phyloP scores from a whole-genome alignment of 1,140 invertebrate genomes.

The Tachypleus tridentatus region DNA sequence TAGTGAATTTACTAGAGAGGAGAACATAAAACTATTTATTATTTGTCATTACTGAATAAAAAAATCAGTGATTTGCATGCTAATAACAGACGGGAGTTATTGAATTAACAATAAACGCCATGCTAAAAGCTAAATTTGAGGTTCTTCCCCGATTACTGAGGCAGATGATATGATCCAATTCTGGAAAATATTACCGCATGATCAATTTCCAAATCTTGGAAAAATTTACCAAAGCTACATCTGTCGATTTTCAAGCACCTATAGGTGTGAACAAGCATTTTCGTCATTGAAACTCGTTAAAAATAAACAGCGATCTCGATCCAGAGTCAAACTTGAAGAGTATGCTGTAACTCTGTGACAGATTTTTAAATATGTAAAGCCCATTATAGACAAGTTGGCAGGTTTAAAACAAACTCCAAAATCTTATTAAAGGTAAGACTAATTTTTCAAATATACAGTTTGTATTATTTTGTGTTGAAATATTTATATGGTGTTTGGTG shows the following conservation, averaged over 20 bases:
- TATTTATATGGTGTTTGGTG: too few species aligned
- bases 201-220: background rate
- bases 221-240: background rate
- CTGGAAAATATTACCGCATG: conserved; percentile 1
- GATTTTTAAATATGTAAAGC: background rate
- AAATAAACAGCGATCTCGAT: background rate
- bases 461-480: too few species aligned
- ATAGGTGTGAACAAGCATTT: conserved; percentile 6
- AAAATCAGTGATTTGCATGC: background rate
- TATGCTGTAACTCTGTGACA: background rate
- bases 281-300: background rate
- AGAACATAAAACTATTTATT: background rate
- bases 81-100: background rate
- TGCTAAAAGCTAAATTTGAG: background rate
- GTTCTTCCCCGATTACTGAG: background rate
- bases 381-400: background rate
- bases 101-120: conserved; percentile 2
- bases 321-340: background rate
- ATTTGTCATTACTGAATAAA: conserved; percentile 1
- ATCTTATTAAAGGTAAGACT: background rate
- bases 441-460: too few species aligned
- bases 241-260: background rate
- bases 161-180: conserved; percentile 1
- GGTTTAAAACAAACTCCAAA: background rate
- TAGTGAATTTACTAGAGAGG: background rate